Percentiles rank a stretch among this genome's conserved stretches.
These are phyloP conservation scores for Spea multiplicata DNA, from an alignment of 2,113 vertebrate species.

Conservation along the genomic window DNA sequence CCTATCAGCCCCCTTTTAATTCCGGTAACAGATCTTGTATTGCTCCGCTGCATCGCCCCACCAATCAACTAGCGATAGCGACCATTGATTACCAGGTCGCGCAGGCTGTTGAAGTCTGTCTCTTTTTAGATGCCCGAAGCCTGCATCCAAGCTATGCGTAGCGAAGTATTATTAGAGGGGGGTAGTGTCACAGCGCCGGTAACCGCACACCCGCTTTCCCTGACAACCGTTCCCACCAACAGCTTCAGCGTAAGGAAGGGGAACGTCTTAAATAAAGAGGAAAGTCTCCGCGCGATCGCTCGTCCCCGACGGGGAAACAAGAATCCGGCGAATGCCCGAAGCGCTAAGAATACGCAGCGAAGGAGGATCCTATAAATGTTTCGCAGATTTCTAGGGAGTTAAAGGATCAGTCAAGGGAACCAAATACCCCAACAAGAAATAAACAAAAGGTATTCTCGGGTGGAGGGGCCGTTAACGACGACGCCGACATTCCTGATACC, in stretches of 20 bases:
- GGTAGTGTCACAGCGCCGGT: conserved; percentile 65
- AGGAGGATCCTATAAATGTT: no score
- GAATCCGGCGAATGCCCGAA: background rate
- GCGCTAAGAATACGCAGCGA: no score
- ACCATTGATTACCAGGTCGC: conserved; percentile 30
- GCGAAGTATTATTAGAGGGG: conserved; percentile 73
- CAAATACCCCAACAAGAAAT: no score
- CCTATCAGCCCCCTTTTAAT: no score
- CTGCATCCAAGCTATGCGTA: conserved; percentile 70
- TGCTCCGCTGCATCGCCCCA: background rate
- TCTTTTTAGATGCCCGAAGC: conserved; percentile 73
- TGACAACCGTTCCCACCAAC: conserved; percentile 69
- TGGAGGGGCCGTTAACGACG: no score
- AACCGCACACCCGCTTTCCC: conserved; percentile 67
- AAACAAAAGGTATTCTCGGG: no score
- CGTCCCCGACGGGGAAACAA: conserved; percentile 18
- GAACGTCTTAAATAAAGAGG: conserved; percentile 54
- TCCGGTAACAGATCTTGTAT: background rate
- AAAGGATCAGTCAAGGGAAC: no score
- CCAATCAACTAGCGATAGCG: conserved; percentile 35
- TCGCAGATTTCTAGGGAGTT: no score
- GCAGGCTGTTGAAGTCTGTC: conserved; percentile 56
- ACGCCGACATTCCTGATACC: no score
- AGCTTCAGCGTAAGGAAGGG: conserved; percentile 72
- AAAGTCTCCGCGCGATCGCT: background rate